Evolutionary conservation across 2,797 vertebrate species (phyloP).

Genomic region (Molossus alvarezi): DNA sequence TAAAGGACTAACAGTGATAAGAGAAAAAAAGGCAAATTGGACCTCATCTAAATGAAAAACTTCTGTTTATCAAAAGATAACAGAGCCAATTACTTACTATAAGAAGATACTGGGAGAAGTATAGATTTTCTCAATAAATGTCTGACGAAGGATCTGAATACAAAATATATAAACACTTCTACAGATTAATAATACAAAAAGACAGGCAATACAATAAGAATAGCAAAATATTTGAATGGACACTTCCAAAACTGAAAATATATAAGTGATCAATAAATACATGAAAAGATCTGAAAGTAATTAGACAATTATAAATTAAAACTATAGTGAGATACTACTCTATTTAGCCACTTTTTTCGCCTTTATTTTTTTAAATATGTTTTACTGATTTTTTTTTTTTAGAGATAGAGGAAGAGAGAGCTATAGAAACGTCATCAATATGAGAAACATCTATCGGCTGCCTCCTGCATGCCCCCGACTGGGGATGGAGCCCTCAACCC

Average conservation of each 20-base stretch:
- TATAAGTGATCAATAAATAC: neutral
- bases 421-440: no score
- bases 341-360: neutral
- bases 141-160: neutral
- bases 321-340: neutral
- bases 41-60: neutral
- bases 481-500: no score
- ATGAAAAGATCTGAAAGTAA: neutral
- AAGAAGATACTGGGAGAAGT: neutral
- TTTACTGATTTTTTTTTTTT: no score
- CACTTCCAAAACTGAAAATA: neutral
- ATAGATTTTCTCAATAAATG: neutral
- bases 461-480: no score
- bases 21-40: neutral
- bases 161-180: neutral
- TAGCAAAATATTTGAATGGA: neutral
- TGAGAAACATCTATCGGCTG: no score
- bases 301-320: neutral
- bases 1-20: neutral
- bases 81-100: neutral
- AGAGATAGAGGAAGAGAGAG: no score
- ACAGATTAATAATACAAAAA: neutral
- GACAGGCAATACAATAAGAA: neutral
- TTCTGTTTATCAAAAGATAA: neutral
- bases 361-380: neutral